Base-by-base conservation (phyloP, 2,888 invertebrate species). In the Hydroisotoma schaefferi region DNA sequence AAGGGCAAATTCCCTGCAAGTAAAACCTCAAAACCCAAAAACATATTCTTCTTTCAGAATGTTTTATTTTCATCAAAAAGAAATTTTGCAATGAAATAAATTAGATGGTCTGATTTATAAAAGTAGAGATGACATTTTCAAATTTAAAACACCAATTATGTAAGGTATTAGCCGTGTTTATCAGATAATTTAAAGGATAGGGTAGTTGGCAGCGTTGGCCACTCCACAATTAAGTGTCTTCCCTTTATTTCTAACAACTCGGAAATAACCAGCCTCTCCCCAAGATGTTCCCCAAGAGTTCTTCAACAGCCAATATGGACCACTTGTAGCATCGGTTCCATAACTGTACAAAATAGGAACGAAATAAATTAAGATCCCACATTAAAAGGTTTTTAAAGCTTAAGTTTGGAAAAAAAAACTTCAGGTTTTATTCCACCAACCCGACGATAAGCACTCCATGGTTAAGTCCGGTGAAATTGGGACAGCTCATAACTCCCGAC, bases 151-250 rank as follows among this genome's bases (percentile, higher is more conserved):
- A n/a, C n/a, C n/a, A n/a, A n/a, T n/a, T n/a, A n/a, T n/a, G n/a
- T n/a, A n/a, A n/a, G n/a, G n/a, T n/a, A n/a, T n/a, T n/a, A n/a
- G n/a, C n/a, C n/a, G n/a, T n/a, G n/a, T n/a, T n/a, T n/a, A n/a
- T n/a, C n/a, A n/a, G n/a, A n/a, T n/a, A n/a, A n/a, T n/a, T n/a
- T n/a, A n/a, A n/a, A n/a, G n/a, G n/a, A n/a, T n/a, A n/a, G 94
- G 94, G 78, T 89, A 94, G 75, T 89, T 90, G 67, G 93, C 87
- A 67, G 81, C 77, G 47, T 85, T 80, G 56, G 94, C 93, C 77
- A 94, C 85, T 73, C 94, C 94, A 77, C 94, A 94, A 76, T 87
- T n/a, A n/a, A n/a, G n/a, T 84, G 43, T 10, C 78, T 94, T 94
- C 29, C 87, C 74, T 73, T 81, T 81, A 79, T 94, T 91, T 73